Conservation (phyloP, 2,888 invertebrate species). For the Cantharis nigra region DNA sequence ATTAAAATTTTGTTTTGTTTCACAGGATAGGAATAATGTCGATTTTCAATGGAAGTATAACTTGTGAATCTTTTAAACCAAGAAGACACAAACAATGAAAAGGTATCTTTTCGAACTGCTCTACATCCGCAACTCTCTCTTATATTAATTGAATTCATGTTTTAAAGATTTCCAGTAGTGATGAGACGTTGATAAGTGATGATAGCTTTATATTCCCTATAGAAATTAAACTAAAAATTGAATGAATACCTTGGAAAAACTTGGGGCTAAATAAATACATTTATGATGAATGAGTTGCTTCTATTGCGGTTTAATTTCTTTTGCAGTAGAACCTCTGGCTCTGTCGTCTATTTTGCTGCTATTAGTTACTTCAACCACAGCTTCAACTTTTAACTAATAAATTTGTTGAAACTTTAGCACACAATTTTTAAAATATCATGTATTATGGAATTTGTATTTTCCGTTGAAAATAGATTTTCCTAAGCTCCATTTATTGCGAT, state of each 20-base stretch:
- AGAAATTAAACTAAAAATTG: neutral
- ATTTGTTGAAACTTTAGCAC: neutral
- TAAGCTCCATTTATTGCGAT: neutral
- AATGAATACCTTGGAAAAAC: neutral
- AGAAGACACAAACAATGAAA: neutral
- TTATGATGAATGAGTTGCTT: neutral
- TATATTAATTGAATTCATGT: neutral
- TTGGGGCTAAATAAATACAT: neutral
- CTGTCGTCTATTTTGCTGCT: neutral
- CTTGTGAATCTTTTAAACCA: neutral
- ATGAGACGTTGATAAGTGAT: neutral
- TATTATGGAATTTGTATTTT: neutral
- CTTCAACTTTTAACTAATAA: neutral
- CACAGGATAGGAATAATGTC: neutral
- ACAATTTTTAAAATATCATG: neutral
- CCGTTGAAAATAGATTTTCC: neutral
- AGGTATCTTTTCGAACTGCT: neutral
- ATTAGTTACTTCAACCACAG: neutral
- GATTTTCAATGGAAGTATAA: neutral
- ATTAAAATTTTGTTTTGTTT: neutral
- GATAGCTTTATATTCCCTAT: neutral
- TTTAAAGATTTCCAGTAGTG: neutral
- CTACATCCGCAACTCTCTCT: neutral
- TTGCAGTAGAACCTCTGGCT: neutral
- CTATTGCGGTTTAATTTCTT: neutral